These are phyloP conservation scores for Drosophila melanica DNA, from an alignment of 1,140 invertebrate species.

Conservation along the genomic window DNA sequence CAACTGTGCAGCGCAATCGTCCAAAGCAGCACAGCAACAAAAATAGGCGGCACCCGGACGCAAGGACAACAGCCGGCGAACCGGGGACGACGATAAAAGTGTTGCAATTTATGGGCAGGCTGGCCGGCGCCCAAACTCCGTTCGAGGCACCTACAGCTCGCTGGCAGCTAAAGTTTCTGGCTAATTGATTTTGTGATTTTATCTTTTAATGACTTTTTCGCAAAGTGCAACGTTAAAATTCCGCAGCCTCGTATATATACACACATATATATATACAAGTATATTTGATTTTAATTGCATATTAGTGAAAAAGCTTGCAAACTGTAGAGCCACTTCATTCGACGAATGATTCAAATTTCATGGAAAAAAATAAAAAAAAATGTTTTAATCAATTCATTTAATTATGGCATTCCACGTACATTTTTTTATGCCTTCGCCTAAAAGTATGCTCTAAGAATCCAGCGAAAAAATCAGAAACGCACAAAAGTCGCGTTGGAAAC, in stretches of 20 bases:
- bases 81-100: constrained; percentile 68
- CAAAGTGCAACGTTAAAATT: constrained; percentile 56
- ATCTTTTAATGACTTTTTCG: constrained; percentile 82
- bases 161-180: constrained; percentile 72
- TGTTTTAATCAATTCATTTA: too few species aligned
- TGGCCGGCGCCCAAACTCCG: constrained; percentile 55
- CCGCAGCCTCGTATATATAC: constrained; percentile 17
- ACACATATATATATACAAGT: constrained; percentile 9
- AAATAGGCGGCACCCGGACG: constrained; percentile 68
- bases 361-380: not conserved
- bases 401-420: too few species aligned
- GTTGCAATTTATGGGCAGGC: constrained; percentile 81
- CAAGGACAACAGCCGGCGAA: constrained; percentile 43
- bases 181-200: constrained; percentile 83
- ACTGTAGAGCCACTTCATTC: not conserved
- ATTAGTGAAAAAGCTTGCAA: constrained; percentile 17
- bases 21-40: constrained; percentile 43
- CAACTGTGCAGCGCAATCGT: constrained; percentile 69
- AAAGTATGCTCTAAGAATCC: constrained; percentile 12
- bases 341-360: not conserved
- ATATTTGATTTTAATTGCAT: constrained; percentile 65
- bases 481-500: constrained; percentile 1
- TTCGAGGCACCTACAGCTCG: constrained; percentile 23
- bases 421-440: not conserved
- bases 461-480: not conserved